phyloP scores from a whole-genome alignment of 1,140 invertebrate genomes.

The Conus betulinus region DNA sequence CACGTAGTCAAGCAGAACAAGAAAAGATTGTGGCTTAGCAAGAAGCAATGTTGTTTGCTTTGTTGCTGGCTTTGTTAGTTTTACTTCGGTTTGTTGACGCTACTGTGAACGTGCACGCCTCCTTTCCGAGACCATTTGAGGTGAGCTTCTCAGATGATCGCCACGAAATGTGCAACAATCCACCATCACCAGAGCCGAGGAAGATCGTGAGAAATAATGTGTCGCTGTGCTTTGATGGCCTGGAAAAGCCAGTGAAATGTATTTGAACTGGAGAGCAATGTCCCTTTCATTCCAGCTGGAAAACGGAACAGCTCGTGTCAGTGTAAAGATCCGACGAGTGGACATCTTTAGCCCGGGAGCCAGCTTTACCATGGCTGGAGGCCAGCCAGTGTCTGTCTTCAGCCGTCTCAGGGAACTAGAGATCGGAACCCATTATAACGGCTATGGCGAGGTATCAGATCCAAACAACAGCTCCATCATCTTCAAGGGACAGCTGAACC shows the following conservation, averaged over 20 bases:
- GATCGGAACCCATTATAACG: conserved; percentile 25
- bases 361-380: conserved; percentile 17
- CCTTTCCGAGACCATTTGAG: conserved; percentile 15
- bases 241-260: neutral
- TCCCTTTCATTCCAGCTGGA: neutral
- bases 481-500: conserved; percentile 21
- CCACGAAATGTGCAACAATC: neutral
- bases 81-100: neutral
- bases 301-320: neutral
- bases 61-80: neutral
- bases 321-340: neutral
- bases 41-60: neutral
- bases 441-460: neutral
- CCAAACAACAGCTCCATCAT: neutral
- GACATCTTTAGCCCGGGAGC: neutral
- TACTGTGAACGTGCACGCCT: neutral
- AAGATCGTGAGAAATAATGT: neutral
- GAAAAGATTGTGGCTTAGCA: neutral
- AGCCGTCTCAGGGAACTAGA: neutral
- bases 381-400: neutral
- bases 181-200: neutral
- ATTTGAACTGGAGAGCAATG: conserved; percentile 7
- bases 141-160: conserved; percentile 16
- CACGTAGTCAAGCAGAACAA: too few relatives aligned
- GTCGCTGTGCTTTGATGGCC: conserved; percentile 10